These are phyloP conservation scores for Rhamnusium bicolor DNA, from an alignment of 2,888 invertebrate species.

Conservation along the genomic window DNA sequence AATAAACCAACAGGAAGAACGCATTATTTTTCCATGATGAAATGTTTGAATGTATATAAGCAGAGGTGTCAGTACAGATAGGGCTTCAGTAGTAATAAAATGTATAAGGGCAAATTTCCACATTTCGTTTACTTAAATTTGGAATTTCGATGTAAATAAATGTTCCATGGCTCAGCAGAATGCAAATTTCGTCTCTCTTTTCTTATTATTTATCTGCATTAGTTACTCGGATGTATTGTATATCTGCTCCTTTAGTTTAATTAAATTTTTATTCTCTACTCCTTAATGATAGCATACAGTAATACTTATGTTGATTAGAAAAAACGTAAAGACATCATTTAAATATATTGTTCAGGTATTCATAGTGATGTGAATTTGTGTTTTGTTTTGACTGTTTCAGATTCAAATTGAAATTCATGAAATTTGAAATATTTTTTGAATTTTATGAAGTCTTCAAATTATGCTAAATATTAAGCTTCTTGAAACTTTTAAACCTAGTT, in stretches of 20 bases:
- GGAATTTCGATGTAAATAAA: conserved; percentile 68
- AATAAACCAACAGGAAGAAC: conserved; percentile 34
- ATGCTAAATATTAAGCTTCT: too few relatives aligned
- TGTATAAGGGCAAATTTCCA: conserved; percentile 64
- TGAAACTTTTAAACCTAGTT: too few relatives aligned
- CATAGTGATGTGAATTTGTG: too few relatives aligned
- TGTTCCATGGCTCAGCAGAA: conserved; percentile 59
- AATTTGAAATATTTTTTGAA: too few relatives aligned
- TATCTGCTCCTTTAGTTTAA: neutral
- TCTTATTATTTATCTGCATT: conserved; percentile 36
- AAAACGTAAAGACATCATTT: too few relatives aligned
- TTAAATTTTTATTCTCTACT: neutral
- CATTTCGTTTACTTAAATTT: conserved; percentile 66
- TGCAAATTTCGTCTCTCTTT: conserved; percentile 56
- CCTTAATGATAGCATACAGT: too few relatives aligned
- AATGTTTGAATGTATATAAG: conserved; percentile 62
- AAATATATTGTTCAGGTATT: too few relatives aligned
- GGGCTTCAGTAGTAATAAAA: conserved; percentile 65
- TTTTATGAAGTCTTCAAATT: too few relatives aligned
- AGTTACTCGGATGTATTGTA: conserved; percentile 17
- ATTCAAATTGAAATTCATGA: too few relatives aligned
- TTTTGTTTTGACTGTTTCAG: too few relatives aligned
- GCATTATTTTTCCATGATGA: conserved; percentile 34
- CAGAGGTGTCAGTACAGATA: conserved; percentile 65
- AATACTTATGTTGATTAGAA: too few relatives aligned